Percentiles rank a stretch among this genome's conserved stretches.
Conservation (phyloP, 2,888 invertebrate species). For the Tinea semifulvella region DNA sequence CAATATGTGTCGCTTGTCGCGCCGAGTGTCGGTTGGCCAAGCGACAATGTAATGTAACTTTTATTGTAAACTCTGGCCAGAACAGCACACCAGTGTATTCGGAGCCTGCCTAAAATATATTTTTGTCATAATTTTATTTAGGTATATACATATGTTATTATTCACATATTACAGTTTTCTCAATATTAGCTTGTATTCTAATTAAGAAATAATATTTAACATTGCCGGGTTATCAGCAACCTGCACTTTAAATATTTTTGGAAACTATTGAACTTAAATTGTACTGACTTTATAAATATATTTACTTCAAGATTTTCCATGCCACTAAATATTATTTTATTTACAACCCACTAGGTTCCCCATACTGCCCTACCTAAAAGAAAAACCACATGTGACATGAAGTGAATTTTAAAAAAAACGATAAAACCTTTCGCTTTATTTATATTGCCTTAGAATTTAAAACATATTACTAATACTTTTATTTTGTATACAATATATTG, state of each 20-base stretch:
- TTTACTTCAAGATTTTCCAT: slow-evolving; percentile 70
- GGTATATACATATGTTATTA: slow-evolving; percentile 65
- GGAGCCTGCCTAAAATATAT: slow-evolving; percentile 68
- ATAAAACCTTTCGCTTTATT: too few relatives aligned
- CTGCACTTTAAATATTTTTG: slow-evolving; percentile 70
- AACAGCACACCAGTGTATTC: slow-evolving; percentile 60
- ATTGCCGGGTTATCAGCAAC: slow-evolving; percentile 69
- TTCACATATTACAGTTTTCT: slow-evolving; percentile 69
- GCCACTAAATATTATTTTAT: slow-evolving; percentile 50
- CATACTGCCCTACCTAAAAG: too few relatives aligned
- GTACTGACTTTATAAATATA: slow-evolving; percentile 70
- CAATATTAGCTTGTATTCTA: slow-evolving; percentile 70
- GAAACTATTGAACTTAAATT: slow-evolving; percentile 70
- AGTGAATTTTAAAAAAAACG: too few relatives aligned
- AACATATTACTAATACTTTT: too few relatives aligned
- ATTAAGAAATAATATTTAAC: slow-evolving; percentile 70
- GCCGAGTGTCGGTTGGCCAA: slow-evolving; percentile 5
- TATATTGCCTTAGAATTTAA: too few relatives aligned
- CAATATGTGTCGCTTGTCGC: slow-evolving; percentile 46
- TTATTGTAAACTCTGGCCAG: slow-evolving; percentile 62
- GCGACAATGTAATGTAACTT: slow-evolving; percentile 39
- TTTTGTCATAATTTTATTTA: slow-evolving; percentile 69
- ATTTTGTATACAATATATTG: too few relatives aligned
- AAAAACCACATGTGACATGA: too few relatives aligned
- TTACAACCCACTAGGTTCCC: slow-evolving; percentile 17